Conservation (phyloP, 2,113 vertebrate species). For the Ptilorrhoa leucosticta region DNA sequence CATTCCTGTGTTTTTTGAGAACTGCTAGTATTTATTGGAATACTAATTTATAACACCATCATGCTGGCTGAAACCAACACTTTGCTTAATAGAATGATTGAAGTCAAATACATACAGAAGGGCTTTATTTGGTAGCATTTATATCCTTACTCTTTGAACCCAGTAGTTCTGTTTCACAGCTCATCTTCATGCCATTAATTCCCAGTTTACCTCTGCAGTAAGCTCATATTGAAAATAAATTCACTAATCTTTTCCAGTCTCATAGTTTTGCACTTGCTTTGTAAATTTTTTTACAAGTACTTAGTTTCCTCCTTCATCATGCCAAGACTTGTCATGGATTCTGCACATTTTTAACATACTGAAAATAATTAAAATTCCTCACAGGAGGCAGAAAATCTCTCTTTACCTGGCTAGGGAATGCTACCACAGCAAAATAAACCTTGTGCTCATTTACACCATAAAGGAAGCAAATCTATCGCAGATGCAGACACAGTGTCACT, state of each 20-base stretch:
- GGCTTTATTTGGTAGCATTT: neutral
- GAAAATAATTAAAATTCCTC: conserved; percentile 7
- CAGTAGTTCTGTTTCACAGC: neutral
- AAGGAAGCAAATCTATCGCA: neutral
- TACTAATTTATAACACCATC: neutral
- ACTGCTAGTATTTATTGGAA: neutral
- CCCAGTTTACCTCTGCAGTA: neutral
- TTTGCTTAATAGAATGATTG: neutral
- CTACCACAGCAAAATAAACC: neutral
- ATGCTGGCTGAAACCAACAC: neutral
- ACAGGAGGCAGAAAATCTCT: neutral
- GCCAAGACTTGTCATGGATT: neutral
- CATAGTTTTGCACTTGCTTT: neutral
- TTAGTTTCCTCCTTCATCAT: neutral
- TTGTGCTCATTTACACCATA: neutral
- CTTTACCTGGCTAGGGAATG: neutral
- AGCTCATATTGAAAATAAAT: neutral
- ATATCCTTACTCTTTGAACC: neutral
- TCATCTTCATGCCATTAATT: neutral
- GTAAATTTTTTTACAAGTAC: neutral
- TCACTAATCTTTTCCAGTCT: neutral
- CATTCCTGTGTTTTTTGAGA: neutral
- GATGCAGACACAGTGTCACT: neutral
- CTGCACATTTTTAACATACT: conserved; percentile 8
- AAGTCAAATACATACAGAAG: neutral